phyloP scores from a whole-genome alignment of 2,888 invertebrate genomes.

The Drosophila kambysellisi region DNA sequence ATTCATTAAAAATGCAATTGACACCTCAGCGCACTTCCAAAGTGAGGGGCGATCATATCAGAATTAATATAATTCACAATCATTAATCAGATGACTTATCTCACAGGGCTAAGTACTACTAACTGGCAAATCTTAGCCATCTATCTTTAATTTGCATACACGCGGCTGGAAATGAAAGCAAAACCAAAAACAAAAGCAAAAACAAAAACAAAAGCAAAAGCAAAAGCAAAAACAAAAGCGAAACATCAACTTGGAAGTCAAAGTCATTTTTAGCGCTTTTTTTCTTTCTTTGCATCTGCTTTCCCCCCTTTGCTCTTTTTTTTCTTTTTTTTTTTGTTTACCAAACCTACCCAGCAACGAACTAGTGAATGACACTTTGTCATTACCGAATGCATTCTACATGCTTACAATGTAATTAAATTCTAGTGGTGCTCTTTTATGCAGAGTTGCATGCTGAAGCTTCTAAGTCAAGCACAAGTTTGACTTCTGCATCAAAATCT shows the following conservation, averaged over 20 bases:
- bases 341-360: neutral
- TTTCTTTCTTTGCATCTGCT: neutral
- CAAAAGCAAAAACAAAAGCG: neutral
- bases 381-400: neutral
- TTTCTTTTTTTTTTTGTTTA: neutral
- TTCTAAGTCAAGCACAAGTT: neutral
- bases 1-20: neutral
- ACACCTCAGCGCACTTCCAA: neutral
- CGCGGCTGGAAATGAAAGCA: slow-evolving; percentile 42
- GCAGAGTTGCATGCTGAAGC: neutral
- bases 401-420: neutral
- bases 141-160: slow-evolving; percentile 20
- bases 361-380: neutral
- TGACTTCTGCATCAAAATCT: no score
- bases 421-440: neutral
- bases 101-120: slow-evolving; percentile 1
- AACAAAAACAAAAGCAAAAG: neutral
- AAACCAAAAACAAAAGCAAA: slow-evolving; percentile 19
- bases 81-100: neutral
- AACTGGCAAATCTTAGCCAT: slow-evolving; percentile 8
- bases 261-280: slow-evolving; percentile 27
- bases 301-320: neutral
- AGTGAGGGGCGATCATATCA: slow-evolving; percentile 9
- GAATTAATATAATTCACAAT: neutral
- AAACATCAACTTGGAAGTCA: slow-evolving; percentile 30